These are phyloP conservation scores for Dipodomys stephensi DNA, from an alignment of 2,113 vertebrate genomes.

Conservation along the genomic window DNA sequence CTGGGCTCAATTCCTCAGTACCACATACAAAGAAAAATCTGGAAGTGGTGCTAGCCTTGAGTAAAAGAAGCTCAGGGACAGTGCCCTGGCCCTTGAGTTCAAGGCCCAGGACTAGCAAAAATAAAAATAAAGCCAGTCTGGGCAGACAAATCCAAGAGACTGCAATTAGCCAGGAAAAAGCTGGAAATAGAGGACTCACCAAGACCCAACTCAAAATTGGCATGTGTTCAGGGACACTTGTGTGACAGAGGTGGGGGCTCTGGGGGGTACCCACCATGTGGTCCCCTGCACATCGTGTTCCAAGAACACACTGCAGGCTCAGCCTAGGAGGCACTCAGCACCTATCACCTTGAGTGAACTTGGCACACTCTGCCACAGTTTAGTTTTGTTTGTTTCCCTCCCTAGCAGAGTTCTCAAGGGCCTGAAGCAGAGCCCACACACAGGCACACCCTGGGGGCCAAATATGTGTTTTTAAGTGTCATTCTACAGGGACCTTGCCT, in stretches of 20 bases:
- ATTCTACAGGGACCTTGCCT: conserved; percentile 18
- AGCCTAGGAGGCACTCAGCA: background rate
- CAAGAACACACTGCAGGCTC: background rate
- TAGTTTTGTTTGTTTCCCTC: background rate
- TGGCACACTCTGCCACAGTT: background rate
- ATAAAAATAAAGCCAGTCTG: background rate
- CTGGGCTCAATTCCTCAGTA: no score
- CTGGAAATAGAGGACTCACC: background rate
- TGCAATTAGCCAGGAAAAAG: no score
- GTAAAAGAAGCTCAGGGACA: no score
- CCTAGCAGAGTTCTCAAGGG: background rate
- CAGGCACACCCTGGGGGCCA: background rate
- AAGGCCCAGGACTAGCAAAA: no score
- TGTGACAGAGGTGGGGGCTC: no score
- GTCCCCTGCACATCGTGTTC: background rate
- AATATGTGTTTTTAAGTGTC: background rate
- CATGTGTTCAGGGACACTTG: background rate
- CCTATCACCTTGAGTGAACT: background rate
- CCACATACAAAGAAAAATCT: no score
- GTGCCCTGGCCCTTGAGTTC: no score
- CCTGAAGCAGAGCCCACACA: background rate
- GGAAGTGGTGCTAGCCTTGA: no score
- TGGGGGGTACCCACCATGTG: background rate
- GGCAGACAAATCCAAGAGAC: no score
- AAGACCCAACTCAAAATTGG: background rate